These are phyloP conservation scores for Tenthredo scrophulariae DNA, from an alignment of 2,888 invertebrate species.

Conservation along the genomic window DNA sequence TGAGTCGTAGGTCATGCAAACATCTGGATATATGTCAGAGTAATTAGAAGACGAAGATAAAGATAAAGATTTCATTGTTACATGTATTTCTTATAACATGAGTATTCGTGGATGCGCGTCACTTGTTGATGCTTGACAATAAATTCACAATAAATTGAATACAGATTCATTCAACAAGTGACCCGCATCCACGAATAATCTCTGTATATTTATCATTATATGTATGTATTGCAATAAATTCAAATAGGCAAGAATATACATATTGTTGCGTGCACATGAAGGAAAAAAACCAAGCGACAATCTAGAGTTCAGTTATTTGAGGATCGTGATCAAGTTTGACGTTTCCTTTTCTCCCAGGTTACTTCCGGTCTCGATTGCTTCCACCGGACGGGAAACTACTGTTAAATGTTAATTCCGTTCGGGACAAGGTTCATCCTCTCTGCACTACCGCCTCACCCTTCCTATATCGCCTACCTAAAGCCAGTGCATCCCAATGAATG, in stretches of 20 bases:
- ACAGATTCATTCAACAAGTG: too few relatives aligned
- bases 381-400: conserved; percentile 46
- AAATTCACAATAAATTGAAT: too few relatives aligned
- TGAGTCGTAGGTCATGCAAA: conserved; percentile 3
- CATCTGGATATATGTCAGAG: conserved; percentile 6
- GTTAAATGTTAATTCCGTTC: conserved; percentile 46
- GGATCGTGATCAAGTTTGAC: conserved; percentile 18
- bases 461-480: conserved; percentile 3
- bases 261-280: background rate
- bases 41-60: background rate
- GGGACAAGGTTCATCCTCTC: conserved; percentile 46
- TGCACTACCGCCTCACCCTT: conserved; percentile 11
- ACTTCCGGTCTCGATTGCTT: conserved; percentile 35
- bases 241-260: background rate
- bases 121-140: too few relatives aligned
- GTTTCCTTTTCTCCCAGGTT: conserved; percentile 21
- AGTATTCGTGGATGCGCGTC: too few relatives aligned
- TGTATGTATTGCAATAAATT: background rate
- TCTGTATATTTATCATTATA: background rate
- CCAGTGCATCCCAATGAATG: conserved; percentile 13
- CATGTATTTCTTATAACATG: background rate
- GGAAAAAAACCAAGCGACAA: background rate
- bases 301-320: background rate
- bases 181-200: too few relatives aligned
- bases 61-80: background rate